These are phyloP conservation scores for Sebastes fasciatus DNA, from an alignment of 2,113 vertebrate species.

Conservation along the genomic window DNA sequence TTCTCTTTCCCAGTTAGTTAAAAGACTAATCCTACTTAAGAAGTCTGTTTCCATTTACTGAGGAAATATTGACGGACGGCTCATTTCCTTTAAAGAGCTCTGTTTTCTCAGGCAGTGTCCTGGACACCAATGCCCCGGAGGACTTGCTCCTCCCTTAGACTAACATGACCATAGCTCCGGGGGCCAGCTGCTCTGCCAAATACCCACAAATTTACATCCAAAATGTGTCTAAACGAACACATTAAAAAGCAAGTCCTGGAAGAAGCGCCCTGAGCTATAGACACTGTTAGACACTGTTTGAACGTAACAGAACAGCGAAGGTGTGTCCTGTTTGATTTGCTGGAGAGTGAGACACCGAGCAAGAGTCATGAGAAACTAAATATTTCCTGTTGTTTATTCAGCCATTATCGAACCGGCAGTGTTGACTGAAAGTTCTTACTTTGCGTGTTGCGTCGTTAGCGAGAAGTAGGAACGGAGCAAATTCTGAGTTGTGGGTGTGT, in stretches of 20 bases:
- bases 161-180: constrained; percentile 76
- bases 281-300: constrained; percentile 67
- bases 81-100: constrained; percentile 72
- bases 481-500: constrained; percentile 28
- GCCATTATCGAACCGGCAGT: constrained; percentile 58
- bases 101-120: constrained; percentile 68
- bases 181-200: constrained; percentile 66
- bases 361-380: constrained; percentile 54
- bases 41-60: constrained; percentile 73
- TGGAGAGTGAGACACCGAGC: constrained; percentile 32
- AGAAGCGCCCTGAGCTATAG: constrained; percentile 74
- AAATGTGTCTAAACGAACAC: constrained; percentile 78
- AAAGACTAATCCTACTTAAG: constrained; percentile 63
- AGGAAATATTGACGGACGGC: constrained; percentile 75
- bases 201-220: constrained; percentile 63
- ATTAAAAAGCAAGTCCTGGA: constrained; percentile 66
- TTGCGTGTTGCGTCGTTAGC: constrained; percentile 9
- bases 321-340: constrained; percentile 77
- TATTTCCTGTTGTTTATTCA: constrained; percentile 66
- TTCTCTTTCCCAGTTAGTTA: constrained; percentile 45
- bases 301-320: constrained; percentile 53
- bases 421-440: constrained; percentile 17
- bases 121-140: constrained; percentile 63
- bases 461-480: neutral
- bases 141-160: constrained; percentile 72